These are phyloP conservation scores for Semicossyphus pulcher DNA, from an alignment of 2,113 vertebrate genomes.

Conservation along the genomic window DNA sequence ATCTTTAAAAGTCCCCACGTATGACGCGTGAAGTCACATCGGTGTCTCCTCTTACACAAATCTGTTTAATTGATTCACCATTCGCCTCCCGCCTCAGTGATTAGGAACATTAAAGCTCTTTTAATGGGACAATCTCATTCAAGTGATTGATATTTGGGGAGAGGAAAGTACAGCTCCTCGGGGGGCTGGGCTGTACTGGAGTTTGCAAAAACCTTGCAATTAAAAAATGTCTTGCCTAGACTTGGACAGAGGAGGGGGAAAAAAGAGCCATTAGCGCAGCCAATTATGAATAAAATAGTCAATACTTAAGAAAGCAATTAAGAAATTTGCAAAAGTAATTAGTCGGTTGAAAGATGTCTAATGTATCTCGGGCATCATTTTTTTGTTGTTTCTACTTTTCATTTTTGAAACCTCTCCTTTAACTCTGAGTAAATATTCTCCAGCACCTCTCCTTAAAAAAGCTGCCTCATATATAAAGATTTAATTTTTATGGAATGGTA, in stretches of 20 bases:
- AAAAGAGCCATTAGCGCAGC: constrained; percentile 33
- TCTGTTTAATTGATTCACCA: constrained; percentile 80
- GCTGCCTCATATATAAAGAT: background rate
- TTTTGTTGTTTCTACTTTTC: background rate
- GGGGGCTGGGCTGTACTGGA: constrained; percentile 51
- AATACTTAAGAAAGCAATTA: constrained; percentile 61
- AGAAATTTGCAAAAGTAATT: constrained; percentile 56
- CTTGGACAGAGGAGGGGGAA: constrained; percentile 33
- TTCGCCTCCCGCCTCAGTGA: constrained; percentile 78
- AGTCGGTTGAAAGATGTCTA: constrained; percentile 22
- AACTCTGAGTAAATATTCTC: background rate
- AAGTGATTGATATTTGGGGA: constrained; percentile 81
- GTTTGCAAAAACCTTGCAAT: constrained; percentile 66
- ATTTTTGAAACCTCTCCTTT: background rate
- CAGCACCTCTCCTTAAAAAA: background rate
- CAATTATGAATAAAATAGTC: constrained; percentile 63
- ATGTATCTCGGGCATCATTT: background rate
- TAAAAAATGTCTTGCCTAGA: constrained; percentile 60
- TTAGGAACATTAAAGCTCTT: constrained; percentile 80
- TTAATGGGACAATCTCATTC: constrained; percentile 82
- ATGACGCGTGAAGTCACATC: constrained; percentile 65
- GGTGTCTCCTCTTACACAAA: constrained; percentile 70
- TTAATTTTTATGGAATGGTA: background rate
- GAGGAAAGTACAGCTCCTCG: constrained; percentile 64
- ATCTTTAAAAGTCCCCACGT: constrained; percentile 58